Evolutionary conservation across 2,113 vertebrate species (phyloP).

Genomic region (Hippocampus zosterae): DNA sequence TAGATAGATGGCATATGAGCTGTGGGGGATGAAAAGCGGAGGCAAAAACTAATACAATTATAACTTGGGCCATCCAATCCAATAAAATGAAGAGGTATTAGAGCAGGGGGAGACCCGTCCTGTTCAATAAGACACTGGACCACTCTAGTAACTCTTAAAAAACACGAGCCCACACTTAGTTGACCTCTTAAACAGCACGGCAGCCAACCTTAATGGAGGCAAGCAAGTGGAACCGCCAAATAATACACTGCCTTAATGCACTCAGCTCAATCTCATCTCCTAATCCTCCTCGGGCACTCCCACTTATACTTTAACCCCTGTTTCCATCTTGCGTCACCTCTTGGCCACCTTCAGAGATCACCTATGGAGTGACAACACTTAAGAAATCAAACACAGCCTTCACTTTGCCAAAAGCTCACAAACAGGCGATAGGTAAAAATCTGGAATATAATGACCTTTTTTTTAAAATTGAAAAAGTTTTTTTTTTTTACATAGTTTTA

Average conservation of each 20-base stretch:
- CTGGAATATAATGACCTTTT: not conserved
- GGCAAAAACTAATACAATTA: slow-evolving; percentile 68
- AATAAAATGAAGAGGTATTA: slow-evolving; percentile 74
- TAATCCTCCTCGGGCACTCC: slow-evolving; percentile 53
- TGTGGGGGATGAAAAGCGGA: slow-evolving; percentile 19
- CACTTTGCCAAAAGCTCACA: not conserved
- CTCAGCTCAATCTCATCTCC: slow-evolving; percentile 66
- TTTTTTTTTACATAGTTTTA: not conserved
- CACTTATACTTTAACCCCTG: slow-evolving; percentile 59
- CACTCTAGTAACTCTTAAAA: slow-evolving; percentile 65
- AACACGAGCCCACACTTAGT: slow-evolving; percentile 59
- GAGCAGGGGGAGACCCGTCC: slow-evolving; percentile 61
- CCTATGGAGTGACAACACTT: slow-evolving; percentile 53
- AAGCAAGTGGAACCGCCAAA: slow-evolving; percentile 71
- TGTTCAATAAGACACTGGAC: slow-evolving; percentile 67
- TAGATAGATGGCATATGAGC: slow-evolving; percentile 31
- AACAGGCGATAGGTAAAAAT: not conserved
- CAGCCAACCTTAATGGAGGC: slow-evolving; percentile 68
- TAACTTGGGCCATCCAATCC: slow-evolving; percentile 69
- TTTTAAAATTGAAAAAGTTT: too few relatives aligned
- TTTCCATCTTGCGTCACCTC: slow-evolving; percentile 56
- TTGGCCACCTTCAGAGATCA: slow-evolving; percentile 41
- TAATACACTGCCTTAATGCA: slow-evolving; percentile 74
- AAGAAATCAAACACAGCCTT: slow-evolving; percentile 56
- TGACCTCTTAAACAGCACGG: slow-evolving; percentile 72